Evolutionary conservation across 2,113 vertebrate genomes (phyloP).

Genomic region (Aspidoscelis tigris): DNA sequence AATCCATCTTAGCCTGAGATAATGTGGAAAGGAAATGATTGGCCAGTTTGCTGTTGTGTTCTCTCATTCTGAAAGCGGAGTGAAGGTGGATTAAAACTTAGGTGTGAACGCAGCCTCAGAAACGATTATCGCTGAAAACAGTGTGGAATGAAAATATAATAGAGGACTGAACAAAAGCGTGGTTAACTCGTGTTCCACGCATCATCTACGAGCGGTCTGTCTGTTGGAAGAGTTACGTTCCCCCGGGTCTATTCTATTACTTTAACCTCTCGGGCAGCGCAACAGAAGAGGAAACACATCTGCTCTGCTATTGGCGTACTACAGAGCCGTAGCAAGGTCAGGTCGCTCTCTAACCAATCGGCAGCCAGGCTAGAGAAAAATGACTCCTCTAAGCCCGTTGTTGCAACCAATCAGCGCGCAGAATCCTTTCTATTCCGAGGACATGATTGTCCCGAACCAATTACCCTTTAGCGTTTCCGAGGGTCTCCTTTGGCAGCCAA

Average conservation of each 20-base stretch:
- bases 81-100: too few relatives aligned
- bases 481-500: not conserved
- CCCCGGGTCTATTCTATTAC: too few relatives aligned
- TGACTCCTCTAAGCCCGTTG: not conserved
- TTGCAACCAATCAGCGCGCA: not conserved
- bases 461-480: not conserved
- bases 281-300: too few relatives aligned
- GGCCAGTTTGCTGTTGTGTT: too few relatives aligned
- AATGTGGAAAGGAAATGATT: too few relatives aligned
- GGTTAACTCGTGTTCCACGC: not conserved
- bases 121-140: not conserved
- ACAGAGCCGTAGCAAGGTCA: not conserved
- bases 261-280: too few relatives aligned
- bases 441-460: conserved; percentile 15
- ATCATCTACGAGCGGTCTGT: too few relatives aligned
- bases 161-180: not conserved
- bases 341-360: conserved; percentile 3
- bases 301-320: not conserved
- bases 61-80: too few relatives aligned
- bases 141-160: not conserved
- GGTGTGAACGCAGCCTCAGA: not conserved
- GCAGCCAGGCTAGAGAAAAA: not conserved
- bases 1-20: too few relatives aligned
- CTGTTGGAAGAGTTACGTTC: too few relatives aligned
- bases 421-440: not conserved